Percentiles rank a stretch among this genome's conserved stretches.
Evolutionary conservation across 2,888 invertebrate species (phyloP).

Genomic region (Cerceris ruficornis): DNA sequence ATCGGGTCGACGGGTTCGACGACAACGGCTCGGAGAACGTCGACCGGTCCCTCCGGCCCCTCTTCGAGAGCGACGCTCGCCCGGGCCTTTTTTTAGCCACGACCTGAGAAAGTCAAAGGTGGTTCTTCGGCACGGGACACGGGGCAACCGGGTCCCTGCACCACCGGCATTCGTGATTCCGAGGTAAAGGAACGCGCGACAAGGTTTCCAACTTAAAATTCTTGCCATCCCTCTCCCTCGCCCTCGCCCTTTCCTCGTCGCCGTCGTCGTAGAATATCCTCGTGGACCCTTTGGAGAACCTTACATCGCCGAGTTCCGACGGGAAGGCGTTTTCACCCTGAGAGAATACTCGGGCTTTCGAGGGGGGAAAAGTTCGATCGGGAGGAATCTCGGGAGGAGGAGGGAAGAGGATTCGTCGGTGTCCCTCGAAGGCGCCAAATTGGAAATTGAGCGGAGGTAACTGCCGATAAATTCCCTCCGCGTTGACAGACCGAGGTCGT

Average conservation of each 20-base stretch:
- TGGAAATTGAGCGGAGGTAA: conserved; percentile 8
- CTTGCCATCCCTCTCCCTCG: conserved; percentile 59
- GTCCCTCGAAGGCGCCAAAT: conserved; percentile 18
- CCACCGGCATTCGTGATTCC: conserved; percentile 64
- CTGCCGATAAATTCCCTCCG: conserved; percentile 25
- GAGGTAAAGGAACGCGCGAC: conserved; percentile 75
- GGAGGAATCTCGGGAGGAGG: not conserved
- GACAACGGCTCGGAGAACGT: conserved; percentile 2
- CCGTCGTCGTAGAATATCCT: conserved; percentile 13
- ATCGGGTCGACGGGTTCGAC: conserved; percentile 19
- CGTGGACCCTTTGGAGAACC: conserved; percentile 43
- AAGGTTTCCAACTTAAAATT: conserved; percentile 80
- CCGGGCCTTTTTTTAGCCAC: conserved; percentile 25
- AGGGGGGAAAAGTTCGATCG: not conserved
- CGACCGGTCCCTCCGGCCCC: conserved; percentile 1
- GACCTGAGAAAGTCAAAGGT: conserved; percentile 58
- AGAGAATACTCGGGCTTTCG: not conserved
- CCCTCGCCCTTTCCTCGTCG: conserved; percentile 11
- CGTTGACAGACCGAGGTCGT: conserved; percentile 17
- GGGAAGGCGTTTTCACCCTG: not conserved
- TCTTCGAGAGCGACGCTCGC: not conserved
- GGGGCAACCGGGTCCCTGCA: conserved; percentile 32
- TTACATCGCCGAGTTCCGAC: conserved; percentile 51
- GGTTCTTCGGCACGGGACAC: conserved; percentile 49
- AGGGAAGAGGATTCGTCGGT: not conserved